A percentile compares a stretch with the other conserved stretches of the same genome.
These are phyloP conservation scores for Olivierus martensii DNA, from an alignment of 1,140 invertebrate species.

Conservation along the genomic window DNA sequence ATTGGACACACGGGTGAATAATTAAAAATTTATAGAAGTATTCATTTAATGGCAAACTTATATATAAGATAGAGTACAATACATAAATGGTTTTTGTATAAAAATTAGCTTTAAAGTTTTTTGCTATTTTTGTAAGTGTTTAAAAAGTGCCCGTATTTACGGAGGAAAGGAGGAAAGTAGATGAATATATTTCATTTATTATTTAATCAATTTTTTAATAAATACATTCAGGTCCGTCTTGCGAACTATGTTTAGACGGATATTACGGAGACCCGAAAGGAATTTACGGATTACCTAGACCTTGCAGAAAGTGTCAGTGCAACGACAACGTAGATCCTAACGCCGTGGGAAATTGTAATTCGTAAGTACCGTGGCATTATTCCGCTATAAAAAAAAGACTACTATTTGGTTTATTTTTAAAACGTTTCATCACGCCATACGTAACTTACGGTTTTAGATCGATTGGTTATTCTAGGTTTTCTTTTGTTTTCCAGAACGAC, in stretches of 20 bases:
- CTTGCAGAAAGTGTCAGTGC: slow-evolving; percentile 79
- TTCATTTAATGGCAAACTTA: no score
- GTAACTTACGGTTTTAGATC: neutral
- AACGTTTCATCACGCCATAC: neutral
- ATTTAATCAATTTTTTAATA: no score
- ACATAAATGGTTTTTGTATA: no score
- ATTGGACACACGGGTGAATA: slow-evolving; percentile 79
- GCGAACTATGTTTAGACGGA: slow-evolving; percentile 82
- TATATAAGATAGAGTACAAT: no score
- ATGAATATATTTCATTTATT: no score
- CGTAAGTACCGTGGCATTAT: slow-evolving; percentile 5
- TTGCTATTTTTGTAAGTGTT: no score
- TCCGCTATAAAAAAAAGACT: no score
- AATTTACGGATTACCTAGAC: slow-evolving; percentile 41
- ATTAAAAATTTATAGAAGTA: no score
- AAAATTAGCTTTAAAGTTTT: no score
- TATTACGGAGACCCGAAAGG: slow-evolving; percentile 53
- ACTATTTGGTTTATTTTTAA: no score
- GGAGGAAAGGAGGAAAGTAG: no score
- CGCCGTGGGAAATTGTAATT: slow-evolving; percentile 71
- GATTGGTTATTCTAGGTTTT: neutral
- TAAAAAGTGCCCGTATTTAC: no score
- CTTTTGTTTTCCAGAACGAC: slow-evolving; percentile 32
- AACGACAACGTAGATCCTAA: slow-evolving; percentile 71
- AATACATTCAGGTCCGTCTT: slow-evolving; percentile 21